A percentile compares a stretch with the other conserved stretches of the same genome.
Conservation (phyloP, 2,797 vertebrate genomes). For the Protosalanx chinensis region DNA sequence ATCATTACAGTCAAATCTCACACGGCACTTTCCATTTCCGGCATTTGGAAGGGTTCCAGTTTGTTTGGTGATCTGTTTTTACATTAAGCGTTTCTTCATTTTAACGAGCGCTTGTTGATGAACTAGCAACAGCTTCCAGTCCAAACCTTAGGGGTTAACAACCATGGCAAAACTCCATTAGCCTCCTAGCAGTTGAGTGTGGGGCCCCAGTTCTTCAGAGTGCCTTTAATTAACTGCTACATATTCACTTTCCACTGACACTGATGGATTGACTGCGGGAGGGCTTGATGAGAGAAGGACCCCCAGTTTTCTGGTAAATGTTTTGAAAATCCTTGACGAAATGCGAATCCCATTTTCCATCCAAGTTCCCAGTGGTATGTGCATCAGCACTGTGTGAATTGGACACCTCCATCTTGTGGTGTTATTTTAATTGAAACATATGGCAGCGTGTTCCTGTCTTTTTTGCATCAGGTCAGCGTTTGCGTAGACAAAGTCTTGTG, state of each 20-base stretch:
- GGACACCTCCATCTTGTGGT: conserved; percentile 13
- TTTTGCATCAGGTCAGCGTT: conserved; percentile 22
- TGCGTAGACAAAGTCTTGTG: not conserved
- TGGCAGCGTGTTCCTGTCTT: not conserved
- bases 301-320: conserved; percentile 10
- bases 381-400: conserved; percentile 11
- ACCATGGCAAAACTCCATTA: conserved; percentile 14
- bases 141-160: conserved; percentile 10
- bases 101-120: no score
- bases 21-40: no score
- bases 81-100: no score
- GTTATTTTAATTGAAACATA: conserved; percentile 12
- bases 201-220: conserved; percentile 8
- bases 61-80: not conserved
- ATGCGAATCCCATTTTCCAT: conserved; percentile 1
- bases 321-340: conserved; percentile 8
- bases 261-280: conserved; percentile 23
- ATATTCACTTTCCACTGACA: conserved; percentile 20
- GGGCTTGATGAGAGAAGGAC: not conserved
- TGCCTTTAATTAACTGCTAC: conserved; percentile 24
- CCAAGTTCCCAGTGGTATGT: not conserved
- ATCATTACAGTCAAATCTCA: no score
- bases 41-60: not conserved
- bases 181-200: not conserved
- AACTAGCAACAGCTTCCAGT: not conserved